Evolutionary conservation across 2,113 vertebrate species (phyloP).

Genomic region (Riparia riparia): DNA sequence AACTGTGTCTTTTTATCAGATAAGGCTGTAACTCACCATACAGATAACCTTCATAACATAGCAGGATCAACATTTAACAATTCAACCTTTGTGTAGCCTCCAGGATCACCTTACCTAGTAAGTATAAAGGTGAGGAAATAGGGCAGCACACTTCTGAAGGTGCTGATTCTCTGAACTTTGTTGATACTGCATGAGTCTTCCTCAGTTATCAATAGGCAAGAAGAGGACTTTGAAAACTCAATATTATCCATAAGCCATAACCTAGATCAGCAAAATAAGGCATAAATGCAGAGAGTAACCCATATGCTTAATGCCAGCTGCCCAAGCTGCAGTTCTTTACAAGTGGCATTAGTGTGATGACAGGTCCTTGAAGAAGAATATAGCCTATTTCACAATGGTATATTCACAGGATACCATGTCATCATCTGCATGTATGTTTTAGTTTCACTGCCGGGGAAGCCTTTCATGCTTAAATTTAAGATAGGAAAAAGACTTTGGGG

Average conservation of each 20-base stretch:
- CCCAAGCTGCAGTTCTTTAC: neutral
- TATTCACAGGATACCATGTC: neutral
- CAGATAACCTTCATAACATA: neutral
- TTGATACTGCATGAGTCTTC: neutral
- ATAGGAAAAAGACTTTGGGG: neutral
- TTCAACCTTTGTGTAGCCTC: neutral
- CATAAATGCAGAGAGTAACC: neutral
- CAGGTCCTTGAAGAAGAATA: slow-evolving; percentile 3
- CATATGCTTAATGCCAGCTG: neutral
- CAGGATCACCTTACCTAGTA: neutral
- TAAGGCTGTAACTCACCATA: neutral
- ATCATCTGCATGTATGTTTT: neutral
- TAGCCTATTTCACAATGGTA: neutral
- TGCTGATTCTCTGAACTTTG: neutral
- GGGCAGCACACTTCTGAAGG: neutral
- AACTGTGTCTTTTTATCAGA: neutral
- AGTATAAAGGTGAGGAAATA: neutral
- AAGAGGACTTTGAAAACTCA: neutral
- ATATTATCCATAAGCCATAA: neutral
- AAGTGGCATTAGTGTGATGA: neutral
- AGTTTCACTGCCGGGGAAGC: neutral
- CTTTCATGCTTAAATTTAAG: slow-evolving; percentile 13
- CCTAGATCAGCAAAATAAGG: neutral
- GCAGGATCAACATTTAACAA: neutral
- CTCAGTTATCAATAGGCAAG: neutral